A percentile compares a stretch with the other conserved stretches of the same genome.
Evolutionary conservation across 2,888 invertebrate species (phyloP).

Genomic region (Orthosia cruda): DNA sequence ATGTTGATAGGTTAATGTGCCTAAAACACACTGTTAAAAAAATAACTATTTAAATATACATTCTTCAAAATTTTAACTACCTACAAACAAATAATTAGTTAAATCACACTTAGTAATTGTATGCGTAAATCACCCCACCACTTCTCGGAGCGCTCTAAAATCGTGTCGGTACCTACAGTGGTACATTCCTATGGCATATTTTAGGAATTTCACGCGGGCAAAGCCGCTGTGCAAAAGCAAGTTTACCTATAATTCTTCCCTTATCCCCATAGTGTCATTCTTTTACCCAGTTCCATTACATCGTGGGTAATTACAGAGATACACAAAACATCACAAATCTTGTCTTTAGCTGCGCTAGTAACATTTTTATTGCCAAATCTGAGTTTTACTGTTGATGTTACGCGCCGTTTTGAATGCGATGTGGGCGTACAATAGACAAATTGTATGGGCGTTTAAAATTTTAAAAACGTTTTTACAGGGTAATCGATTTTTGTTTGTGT

Average conservation of each 20-base stretch:
- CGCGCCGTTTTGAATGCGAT: slow-evolving; percentile 29
- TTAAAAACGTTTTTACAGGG: slow-evolving; percentile 16
- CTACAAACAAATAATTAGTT: too few species aligned
- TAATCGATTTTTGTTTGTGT: neutral
- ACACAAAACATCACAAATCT: slow-evolving; percentile 43
- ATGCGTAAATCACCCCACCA: too few species aligned
- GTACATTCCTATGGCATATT: neutral
- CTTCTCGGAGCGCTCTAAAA: too few species aligned
- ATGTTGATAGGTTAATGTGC: too few species aligned
- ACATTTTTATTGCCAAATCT: slow-evolving; percentile 49
- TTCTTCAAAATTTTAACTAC: too few species aligned
- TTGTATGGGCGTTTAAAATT: slow-evolving; percentile 28
- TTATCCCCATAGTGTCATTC: slow-evolving; percentile 20
- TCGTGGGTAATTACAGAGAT: slow-evolving; percentile 40
- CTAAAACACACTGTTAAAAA: too few species aligned
- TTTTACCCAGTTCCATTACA: slow-evolving; percentile 8
- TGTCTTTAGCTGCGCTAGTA: slow-evolving; percentile 6
- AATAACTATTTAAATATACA: too few species aligned
- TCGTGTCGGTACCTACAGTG: too few species aligned
- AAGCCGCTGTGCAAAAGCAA: neutral
- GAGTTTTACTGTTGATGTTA: slow-evolving; percentile 37
- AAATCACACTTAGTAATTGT: too few species aligned
- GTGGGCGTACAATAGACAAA: slow-evolving; percentile 5
- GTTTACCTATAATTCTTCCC: slow-evolving; percentile 3
- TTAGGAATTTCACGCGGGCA: neutral